A percentile compares a stretch with the other conserved stretches of the same genome.
Conservation (phyloP, 2,113 vertebrate genomes). For the Plotosus lineatus region DNA sequence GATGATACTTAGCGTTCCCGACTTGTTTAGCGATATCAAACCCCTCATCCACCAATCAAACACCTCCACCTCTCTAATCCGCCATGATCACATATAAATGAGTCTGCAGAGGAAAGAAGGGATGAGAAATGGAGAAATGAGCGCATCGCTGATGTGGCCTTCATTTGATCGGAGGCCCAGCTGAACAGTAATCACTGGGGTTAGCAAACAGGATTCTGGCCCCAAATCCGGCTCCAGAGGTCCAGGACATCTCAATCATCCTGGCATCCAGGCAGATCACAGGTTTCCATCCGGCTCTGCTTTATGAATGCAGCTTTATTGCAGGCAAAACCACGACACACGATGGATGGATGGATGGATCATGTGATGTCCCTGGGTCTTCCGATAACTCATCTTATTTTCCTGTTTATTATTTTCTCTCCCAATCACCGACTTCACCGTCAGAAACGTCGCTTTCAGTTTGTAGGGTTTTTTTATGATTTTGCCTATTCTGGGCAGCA, state of each 20-base stretch:
- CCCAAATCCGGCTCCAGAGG: conserved; percentile 62
- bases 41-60: conserved; percentile 17
- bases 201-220: conserved; percentile 73
- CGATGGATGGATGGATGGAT: conserved; percentile 33
- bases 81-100: conserved; percentile 35
- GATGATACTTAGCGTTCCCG: conserved; percentile 24
- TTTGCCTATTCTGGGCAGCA: too few relatives aligned
- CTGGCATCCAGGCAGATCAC: conserved; percentile 42
- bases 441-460: too few relatives aligned
- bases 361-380: conserved; percentile 24
- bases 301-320: conserved; percentile 10
- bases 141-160: conserved; percentile 38
- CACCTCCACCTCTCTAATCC: conserved; percentile 29
- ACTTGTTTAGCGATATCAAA: conserved; percentile 24
- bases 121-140: conserved; percentile 33
- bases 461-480: too few relatives aligned
- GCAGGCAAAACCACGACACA: not conserved
- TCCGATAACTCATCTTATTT: not conserved
- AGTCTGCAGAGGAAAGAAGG: conserved; percentile 24
- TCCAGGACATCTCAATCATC: conserved; percentile 61
- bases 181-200: conserved; percentile 73
- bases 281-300: conserved; percentile 14
- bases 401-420: not conserved
- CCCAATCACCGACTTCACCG: too few relatives aligned
- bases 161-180: conserved; percentile 67